A percentile compares a stretch with the other conserved stretches of the same genome.
Conservation (phyloP, 2,797 vertebrate genomes). For the Acanthurus lineatus region DNA sequence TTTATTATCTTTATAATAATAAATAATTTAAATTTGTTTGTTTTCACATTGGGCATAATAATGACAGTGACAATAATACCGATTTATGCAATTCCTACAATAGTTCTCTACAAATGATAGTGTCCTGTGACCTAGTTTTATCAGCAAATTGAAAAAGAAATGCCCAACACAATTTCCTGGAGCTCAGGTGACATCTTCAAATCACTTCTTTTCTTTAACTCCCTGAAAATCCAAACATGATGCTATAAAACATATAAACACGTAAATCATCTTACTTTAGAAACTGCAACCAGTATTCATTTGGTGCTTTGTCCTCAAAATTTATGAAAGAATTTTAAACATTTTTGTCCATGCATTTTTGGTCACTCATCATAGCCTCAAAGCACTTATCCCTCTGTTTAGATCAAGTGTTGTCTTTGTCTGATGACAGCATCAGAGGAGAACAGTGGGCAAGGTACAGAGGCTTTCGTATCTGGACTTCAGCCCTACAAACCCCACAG, state of each 20-base stretch:
- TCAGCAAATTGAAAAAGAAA: not conserved
- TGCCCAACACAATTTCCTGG: not conserved
- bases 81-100: not conserved
- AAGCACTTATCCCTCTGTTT: constrained; percentile 10
- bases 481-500: constrained; percentile 38
- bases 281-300: not conserved
- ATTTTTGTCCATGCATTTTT: constrained; percentile 3
- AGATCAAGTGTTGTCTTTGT: constrained; percentile 25
- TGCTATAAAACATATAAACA: too few relatives aligned
- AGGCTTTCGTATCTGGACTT: constrained; percentile 41
- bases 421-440: constrained; percentile 48
- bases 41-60: not conserved
- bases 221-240: not conserved
- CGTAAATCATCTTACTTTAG: too few relatives aligned
- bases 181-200: not conserved
- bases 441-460: constrained; percentile 29
- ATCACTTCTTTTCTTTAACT: not conserved
- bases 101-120: not conserved
- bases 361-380: not conserved
- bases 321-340: not conserved
- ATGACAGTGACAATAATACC: not conserved
- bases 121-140: not conserved
- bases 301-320: not conserved
- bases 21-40: not conserved
- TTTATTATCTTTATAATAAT: not conserved